phyloP scores from a whole-genome alignment of 2,113 vertebrate species.

The Ascaphus truei region DNA sequence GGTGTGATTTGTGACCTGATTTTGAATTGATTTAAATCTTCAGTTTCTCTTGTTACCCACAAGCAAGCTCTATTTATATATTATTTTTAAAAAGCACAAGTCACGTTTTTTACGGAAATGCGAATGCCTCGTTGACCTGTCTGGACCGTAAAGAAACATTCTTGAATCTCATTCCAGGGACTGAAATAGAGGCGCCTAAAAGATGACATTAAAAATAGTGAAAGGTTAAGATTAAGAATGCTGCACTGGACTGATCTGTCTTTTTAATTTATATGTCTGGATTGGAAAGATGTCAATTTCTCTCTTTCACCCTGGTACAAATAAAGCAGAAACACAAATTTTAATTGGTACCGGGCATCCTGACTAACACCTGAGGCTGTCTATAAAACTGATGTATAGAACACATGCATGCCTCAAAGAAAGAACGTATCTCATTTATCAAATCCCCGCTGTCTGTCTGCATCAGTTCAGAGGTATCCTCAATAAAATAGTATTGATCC shows the following conservation, averaged over 20 bases:
- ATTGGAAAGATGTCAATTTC: constrained; percentile 37
- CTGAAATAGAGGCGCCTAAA: neutral
- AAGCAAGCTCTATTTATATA: no score
- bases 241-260: constrained; percentile 2
- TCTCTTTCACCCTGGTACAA: constrained; percentile 41
- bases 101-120: no score
- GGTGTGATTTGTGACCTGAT: no score
- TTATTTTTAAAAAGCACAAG: no score
- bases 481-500: neutral
- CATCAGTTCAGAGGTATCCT: constrained; percentile 16
- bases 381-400: constrained; percentile 17
- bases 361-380: neutral
- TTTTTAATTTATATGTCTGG: constrained; percentile 33
- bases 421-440: neutral
- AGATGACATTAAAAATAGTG: constrained; percentile 4
- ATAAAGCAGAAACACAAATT: constrained; percentile 30
- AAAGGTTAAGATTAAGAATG: constrained; percentile 22
- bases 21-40: no score
- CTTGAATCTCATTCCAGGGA: neutral
- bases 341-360: constrained; percentile 34
- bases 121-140: no score
- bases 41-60: no score
- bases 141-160: no score
- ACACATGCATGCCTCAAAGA: neutral
- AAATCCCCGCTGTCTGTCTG: constrained; percentile 35